phyloP scores from a whole-genome alignment of 2,113 vertebrate genomes.

The Sturnus vulgaris region DNA sequence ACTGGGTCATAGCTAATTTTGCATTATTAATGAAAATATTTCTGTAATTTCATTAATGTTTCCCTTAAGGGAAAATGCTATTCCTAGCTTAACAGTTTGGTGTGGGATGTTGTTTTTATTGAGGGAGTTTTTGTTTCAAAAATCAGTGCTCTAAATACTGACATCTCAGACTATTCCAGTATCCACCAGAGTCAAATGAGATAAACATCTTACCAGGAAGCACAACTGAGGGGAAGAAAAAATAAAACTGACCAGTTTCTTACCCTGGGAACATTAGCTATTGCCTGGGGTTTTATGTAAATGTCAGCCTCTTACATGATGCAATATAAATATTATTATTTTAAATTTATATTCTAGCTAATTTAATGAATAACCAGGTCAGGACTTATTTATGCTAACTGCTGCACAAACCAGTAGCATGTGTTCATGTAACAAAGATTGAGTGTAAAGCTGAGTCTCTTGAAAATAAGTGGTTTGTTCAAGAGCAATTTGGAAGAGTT shows the following conservation, averaged over 20 bases:
- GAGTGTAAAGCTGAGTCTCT: background rate
- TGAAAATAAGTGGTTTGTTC: background rate
- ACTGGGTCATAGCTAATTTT: background rate
- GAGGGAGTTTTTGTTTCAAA: background rate
- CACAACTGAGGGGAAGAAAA: background rate
- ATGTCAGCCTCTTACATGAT: background rate
- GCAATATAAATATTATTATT: background rate
- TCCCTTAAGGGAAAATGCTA: background rate
- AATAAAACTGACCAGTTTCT: background rate
- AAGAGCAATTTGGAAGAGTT: background rate
- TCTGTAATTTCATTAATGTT: background rate
- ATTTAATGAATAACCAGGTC: slow-evolving; percentile 16
- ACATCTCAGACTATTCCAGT: background rate
- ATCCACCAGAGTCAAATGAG: background rate
- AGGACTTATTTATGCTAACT: background rate
- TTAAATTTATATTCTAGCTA: background rate
- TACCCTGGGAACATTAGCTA: background rate
- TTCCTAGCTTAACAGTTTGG: background rate
- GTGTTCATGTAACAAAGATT: background rate
- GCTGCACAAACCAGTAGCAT: background rate
- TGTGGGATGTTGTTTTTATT: background rate
- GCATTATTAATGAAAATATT: background rate
- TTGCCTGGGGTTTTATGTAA: background rate
- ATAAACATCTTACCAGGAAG: background rate
- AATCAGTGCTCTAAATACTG: background rate